phyloP scores from a whole-genome alignment of 1,140 invertebrate species.

The Zaprionus inermis region DNA sequence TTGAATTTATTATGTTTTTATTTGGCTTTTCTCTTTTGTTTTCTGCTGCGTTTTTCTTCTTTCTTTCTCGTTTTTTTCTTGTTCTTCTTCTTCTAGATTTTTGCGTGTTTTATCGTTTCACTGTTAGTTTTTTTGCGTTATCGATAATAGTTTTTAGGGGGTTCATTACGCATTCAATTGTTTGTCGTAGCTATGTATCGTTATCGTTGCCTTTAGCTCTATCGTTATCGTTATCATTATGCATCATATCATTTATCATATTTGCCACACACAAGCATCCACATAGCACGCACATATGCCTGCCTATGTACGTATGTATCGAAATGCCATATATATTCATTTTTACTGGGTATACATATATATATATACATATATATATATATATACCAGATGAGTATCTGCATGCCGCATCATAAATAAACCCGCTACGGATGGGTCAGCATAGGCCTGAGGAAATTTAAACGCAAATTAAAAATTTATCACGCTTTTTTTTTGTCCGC shows the following conservation, averaged over 20 bases:
- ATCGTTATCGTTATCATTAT: constrained; percentile 46
- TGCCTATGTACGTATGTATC: not conserved
- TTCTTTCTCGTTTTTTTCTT: constrained; percentile 46
- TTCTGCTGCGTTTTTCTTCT: constrained; percentile 30
- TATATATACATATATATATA: constrained; percentile 12
- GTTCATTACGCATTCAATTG: constrained; percentile 51
- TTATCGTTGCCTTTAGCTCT: constrained; percentile 54
- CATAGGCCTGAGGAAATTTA: constrained; percentile 1
- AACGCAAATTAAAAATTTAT: constrained; percentile 2
- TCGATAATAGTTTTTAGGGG: constrained; percentile 55
- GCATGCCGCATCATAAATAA: constrained; percentile 8
- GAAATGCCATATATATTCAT: not conserved
- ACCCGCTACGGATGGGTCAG: not conserved
- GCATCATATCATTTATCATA: constrained; percentile 33
- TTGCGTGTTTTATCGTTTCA: constrained; percentile 29
- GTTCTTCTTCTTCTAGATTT: constrained; percentile 36
- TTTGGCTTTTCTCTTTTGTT: constrained; percentile 54
- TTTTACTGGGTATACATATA: not conserved
- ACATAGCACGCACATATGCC: not conserved
- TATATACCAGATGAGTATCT: constrained; percentile 7
- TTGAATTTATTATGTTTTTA: constrained; percentile 76
- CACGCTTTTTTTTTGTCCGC: constrained; percentile 1
- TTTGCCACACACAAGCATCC: not conserved
- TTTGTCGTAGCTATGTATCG: constrained; percentile 53
- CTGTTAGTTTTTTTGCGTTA: constrained; percentile 52